Evolutionary conservation across 2,797 vertebrate genomes (phyloP), one percentile per base, ranked within the genome.

Genomic region (Chelon auratus): DNA sequence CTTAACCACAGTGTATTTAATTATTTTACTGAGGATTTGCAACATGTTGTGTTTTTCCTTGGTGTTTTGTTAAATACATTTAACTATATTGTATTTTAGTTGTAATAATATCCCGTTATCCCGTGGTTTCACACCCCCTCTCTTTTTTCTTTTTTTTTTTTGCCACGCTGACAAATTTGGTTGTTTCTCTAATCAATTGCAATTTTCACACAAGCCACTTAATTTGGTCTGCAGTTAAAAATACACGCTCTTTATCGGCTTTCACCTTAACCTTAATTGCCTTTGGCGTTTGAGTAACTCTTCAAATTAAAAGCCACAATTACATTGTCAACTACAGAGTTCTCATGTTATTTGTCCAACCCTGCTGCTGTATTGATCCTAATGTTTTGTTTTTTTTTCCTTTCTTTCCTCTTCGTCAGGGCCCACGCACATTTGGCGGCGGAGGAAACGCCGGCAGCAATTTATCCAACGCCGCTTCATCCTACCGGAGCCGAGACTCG

Each of bases 391-490:
- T 66, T 75, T 30, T n/a, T 74, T 26, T 51, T 11, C 22, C 3
- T 14, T 48, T 81, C 42, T 70, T 81, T 37, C 78, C 72, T 42
- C 45, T 60, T 84, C 69, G 42, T 81, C 74, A 93, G 93, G 92
- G 83, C 76, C 90, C 92, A 7, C 97, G 97, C 74, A 97, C 96
- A 0, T 99, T 99, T 89, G 97, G 98, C 56, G 97, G 97, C 65
- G 97, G 97, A 74, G 96, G 96, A 66, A 96, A 93, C 67, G 97
- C 94, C 59, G 96, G 97, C 80, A 93, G 95, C 90, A 98, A 98
- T 92, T 95, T 99, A 74, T 95, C 83, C 84, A 94, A 89, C 36
- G 91, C 75, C 10, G 80, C 93, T 87, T 92, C 92, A 81, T 94
- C 93, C 56, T 95, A 88, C 83, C 96, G 95, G 80, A 93, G 87